A percentile compares a stretch with the other conserved stretches of the same genome.
Conservation (phyloP, 2,113 vertebrate species). For the Misgurnus anguillicaudatus region DNA sequence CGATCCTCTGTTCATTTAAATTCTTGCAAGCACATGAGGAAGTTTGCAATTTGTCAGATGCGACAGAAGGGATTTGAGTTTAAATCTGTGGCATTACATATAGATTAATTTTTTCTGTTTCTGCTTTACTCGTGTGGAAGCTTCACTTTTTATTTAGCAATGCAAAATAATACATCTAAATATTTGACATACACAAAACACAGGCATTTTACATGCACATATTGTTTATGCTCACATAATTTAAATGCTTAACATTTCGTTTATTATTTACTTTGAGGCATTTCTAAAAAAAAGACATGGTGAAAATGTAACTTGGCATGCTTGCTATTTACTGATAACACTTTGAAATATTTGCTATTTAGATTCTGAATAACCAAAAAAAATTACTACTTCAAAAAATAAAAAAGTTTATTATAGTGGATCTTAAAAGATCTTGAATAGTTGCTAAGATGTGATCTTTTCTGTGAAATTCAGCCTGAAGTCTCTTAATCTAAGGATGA, state of each 20-base stretch:
- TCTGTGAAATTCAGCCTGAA: too few species aligned
- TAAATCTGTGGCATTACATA: background rate
- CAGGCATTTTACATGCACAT: too few species aligned
- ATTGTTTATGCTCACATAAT: background rate
- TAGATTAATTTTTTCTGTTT: conserved; percentile 18
- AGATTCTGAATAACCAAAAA: background rate
- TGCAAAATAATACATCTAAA: background rate
- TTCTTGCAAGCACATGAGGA: conserved; percentile 25
- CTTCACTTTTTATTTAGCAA: background rate
- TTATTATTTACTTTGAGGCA: background rate
- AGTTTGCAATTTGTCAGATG: conserved; percentile 39
- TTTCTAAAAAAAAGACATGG: background rate
- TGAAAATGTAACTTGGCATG: background rate
- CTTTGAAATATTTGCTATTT: background rate
- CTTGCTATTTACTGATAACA: background rate
- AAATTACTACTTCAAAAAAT: background rate
- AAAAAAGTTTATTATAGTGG: too few species aligned
- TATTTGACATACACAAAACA: background rate
- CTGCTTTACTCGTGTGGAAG: background rate
- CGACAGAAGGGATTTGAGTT: conserved; percentile 16
- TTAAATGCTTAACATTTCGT: background rate
- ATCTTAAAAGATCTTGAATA: background rate
- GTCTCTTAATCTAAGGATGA: too few species aligned
- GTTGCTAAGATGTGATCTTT: too few species aligned
- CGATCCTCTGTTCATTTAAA: conserved; percentile 50